Evolutionary conservation across 2,113 vertebrate genomes (phyloP).

Genomic region (Garra rufa): DNA sequence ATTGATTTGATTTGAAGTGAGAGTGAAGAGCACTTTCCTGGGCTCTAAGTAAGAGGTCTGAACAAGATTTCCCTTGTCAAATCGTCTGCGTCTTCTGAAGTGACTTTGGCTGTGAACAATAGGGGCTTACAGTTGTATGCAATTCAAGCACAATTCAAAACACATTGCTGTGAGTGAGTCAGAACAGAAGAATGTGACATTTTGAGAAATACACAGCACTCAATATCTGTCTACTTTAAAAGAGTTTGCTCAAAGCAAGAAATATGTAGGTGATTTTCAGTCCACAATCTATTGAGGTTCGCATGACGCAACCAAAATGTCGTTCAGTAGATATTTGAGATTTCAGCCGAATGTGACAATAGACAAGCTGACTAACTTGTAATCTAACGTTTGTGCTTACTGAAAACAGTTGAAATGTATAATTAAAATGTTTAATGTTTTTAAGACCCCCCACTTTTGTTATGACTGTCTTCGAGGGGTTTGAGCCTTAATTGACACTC

Average conservation of each 20-base stretch:
- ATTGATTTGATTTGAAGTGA: constrained; percentile 78
- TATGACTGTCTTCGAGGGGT: background rate
- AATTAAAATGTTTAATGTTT: background rate
- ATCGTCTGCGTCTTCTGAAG: constrained; percentile 63
- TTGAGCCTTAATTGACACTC: background rate
- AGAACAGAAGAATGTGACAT: background rate
- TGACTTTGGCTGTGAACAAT: constrained; percentile 59
- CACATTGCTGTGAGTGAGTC: background rate
- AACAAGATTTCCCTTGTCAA: constrained; percentile 67
- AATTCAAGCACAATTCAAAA: constrained; percentile 54
- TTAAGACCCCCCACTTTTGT: background rate
- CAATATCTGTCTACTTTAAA: background rate
- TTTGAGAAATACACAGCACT: background rate
- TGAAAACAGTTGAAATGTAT: background rate
- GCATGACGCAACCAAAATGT: background rate
- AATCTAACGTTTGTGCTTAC: background rate
- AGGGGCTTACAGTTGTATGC: constrained; percentile 17
- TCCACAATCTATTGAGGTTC: background rate
- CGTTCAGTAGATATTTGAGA: background rate
- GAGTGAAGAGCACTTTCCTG: constrained; percentile 64
- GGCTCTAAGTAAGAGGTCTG: constrained; percentile 71
- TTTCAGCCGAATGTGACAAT: background rate
- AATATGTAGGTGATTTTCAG: background rate
- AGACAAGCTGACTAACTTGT: background rate
- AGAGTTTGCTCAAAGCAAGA: background rate